A percentile compares a stretch with the other conserved stretches of the same genome.
Conservation (phyloP, 1,140 invertebrate genomes). For the Listronotus bonariensis region DNA sequence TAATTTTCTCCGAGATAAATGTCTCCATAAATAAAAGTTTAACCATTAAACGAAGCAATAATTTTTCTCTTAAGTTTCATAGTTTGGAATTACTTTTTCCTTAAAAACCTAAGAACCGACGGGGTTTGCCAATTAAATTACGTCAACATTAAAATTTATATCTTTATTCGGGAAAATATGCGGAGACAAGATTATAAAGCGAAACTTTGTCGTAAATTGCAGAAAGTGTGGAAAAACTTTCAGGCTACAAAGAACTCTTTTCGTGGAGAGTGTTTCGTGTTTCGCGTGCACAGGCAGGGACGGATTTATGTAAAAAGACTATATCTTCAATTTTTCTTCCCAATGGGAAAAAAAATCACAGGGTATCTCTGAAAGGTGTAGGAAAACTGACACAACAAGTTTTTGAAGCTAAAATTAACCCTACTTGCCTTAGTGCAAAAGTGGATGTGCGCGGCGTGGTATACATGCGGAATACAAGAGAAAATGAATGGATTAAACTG, state of each 20-base stretch:
- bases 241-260: background rate
- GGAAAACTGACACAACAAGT: too few species aligned
- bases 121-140: conserved; percentile 11
- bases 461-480: too few species aligned
- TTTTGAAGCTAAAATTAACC: too few species aligned
- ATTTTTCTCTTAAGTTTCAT: conserved; percentile 19
- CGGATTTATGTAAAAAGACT: too few species aligned
- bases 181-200: conserved; percentile 16
- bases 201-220: conserved; percentile 14
- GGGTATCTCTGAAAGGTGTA: too few species aligned
- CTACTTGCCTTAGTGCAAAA: too few species aligned
- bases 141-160: conserved; percentile 15
- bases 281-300: background rate
- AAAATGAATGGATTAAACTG: too few species aligned
- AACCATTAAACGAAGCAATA: conserved; percentile 15
- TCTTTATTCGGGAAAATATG: conserved; percentile 10
- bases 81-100: conserved; percentile 20
- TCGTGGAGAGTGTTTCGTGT: background rate
- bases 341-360: too few species aligned
- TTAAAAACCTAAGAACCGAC: conserved; percentile 13
- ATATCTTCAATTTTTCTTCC: too few species aligned
- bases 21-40: conserved; percentile 10
- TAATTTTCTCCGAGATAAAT: conserved; percentile 8
- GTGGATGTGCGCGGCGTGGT: too few species aligned
- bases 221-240: background rate